Evolutionary conservation across 2,113 vertebrate genomes (phyloP).

Genomic region (Psilopogon haemacephalus): DNA sequence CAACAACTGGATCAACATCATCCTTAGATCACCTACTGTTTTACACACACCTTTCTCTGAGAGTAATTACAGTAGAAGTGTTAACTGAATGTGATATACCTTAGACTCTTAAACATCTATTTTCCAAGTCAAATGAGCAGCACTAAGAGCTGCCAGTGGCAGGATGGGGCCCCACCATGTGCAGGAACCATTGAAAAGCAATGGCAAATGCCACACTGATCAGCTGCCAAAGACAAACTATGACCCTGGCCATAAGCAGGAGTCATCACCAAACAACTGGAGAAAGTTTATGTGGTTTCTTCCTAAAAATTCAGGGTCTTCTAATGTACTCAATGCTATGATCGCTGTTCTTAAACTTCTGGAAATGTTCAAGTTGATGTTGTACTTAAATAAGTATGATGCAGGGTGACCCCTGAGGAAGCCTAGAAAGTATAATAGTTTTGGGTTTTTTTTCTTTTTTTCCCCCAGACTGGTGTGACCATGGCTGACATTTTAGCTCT

Average conservation of each 20-base stretch:
- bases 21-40: neutral
- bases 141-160: neutral
- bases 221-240: neutral
- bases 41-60: neutral
- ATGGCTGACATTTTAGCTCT: neutral
- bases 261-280: no score
- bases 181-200: neutral
- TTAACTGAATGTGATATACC: neutral
- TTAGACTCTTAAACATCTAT: neutral
- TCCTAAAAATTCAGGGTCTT: neutral
- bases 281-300: neutral
- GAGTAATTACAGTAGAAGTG: neutral
- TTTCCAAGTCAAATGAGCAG: neutral
- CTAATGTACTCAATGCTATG: neutral
- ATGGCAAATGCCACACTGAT: neutral
- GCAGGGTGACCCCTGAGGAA: neutral
- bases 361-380: neutral
- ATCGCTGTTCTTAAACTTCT: neutral
- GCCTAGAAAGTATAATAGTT: neutral
- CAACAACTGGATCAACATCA: neutral
- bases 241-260: fast-evolving
- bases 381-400: neutral
- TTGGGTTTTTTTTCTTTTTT: neutral
- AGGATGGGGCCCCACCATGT: neutral
- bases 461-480: neutral